Percentiles rank a stretch among this genome's conserved stretches.
phyloP scores from a whole-genome alignment of 2,888 invertebrate species.

The Idaea biselata region DNA sequence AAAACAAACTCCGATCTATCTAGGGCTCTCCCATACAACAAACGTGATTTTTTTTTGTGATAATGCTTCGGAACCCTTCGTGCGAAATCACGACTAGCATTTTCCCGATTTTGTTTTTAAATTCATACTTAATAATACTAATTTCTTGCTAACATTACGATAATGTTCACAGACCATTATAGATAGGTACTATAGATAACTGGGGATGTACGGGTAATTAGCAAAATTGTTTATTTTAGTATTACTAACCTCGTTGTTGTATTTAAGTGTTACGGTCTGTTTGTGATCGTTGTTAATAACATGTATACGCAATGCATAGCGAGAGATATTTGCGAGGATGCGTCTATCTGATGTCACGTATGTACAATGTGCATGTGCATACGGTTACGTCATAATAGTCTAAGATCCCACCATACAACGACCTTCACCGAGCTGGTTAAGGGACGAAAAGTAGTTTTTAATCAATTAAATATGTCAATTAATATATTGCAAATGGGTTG shows the following conservation, averaged over 20 bases:
- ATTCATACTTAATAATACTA: too few species aligned
- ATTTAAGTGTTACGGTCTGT: constrained; percentile 20
- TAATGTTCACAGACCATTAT: neutral
- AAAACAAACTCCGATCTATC: too few species aligned
- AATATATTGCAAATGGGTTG: too few species aligned
- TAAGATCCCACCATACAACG: too few species aligned
- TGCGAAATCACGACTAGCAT: too few species aligned
- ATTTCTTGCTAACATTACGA: neutral
- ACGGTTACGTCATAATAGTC: constrained; percentile 44
- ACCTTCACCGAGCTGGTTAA: too few species aligned
- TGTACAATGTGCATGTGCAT: constrained; percentile 43
- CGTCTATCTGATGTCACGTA: constrained; percentile 37
- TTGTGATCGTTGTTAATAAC: constrained; percentile 16
- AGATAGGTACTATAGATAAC: constrained; percentile 1
- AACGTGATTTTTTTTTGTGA: too few species aligned
- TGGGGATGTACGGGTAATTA: neutral
- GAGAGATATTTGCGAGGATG: constrained; percentile 15
- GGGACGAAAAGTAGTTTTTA: too few species aligned
- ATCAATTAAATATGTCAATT: too few species aligned
- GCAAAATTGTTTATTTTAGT: neutral
- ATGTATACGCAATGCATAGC: constrained; percentile 21
- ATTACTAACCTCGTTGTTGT: constrained; percentile 5
- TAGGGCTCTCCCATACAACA: too few species aligned
- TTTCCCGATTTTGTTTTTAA: too few species aligned
- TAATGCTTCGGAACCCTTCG: too few species aligned